Percentiles rank a stretch among this genome's conserved stretches.
phyloP scores from a whole-genome alignment of 2,888 invertebrate species.

The Notodonta dromedarius region DNA sequence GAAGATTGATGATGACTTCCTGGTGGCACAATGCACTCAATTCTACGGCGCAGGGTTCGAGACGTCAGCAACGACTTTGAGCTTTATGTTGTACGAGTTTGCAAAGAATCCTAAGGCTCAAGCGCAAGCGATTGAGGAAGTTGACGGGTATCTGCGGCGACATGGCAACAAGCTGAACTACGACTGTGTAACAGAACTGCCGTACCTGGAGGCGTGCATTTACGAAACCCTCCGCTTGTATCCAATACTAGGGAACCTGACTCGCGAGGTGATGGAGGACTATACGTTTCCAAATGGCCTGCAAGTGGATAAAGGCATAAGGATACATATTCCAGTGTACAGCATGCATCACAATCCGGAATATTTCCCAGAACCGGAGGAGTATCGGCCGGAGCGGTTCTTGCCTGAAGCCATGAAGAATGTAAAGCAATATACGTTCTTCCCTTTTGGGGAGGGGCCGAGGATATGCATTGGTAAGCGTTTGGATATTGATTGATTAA shows the following conservation, averaged over 20 bases:
- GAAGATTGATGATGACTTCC: constrained; percentile 62
- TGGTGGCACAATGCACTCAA: constrained; percentile 77
- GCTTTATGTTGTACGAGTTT: constrained; percentile 53
- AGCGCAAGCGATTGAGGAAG: constrained; percentile 44
- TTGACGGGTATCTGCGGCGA: constrained; percentile 50
- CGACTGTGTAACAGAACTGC: constrained; percentile 55
- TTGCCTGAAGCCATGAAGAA: constrained; percentile 41
- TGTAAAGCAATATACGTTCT: constrained; percentile 48
- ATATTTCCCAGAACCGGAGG: constrained; percentile 51
- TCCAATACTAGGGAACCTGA: constrained; percentile 51
- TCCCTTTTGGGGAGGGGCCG: constrained; percentile 59
- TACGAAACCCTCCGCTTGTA: constrained; percentile 59
- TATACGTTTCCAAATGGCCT: constrained; percentile 53
- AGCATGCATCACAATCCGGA: constrained; percentile 49
- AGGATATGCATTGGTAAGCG: constrained; percentile 57
- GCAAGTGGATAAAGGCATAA: constrained; percentile 45
- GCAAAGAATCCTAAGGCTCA: constrained; percentile 51
- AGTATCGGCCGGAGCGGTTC: constrained; percentile 53
- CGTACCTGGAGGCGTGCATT: constrained; percentile 57
- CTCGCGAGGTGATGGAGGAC: constrained; percentile 56
- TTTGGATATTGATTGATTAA: constrained; percentile 1
- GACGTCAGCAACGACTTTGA: constrained; percentile 53
- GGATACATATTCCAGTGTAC: constrained; percentile 54
- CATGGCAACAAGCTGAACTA: constrained; percentile 41
- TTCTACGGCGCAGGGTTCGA: constrained; percentile 73